Percentiles rank a stretch among this genome's conserved stretches.
These are phyloP conservation scores for Aphelinus certus DNA, from an alignment of 1,140 invertebrate species.

Conservation along the genomic window DNA sequence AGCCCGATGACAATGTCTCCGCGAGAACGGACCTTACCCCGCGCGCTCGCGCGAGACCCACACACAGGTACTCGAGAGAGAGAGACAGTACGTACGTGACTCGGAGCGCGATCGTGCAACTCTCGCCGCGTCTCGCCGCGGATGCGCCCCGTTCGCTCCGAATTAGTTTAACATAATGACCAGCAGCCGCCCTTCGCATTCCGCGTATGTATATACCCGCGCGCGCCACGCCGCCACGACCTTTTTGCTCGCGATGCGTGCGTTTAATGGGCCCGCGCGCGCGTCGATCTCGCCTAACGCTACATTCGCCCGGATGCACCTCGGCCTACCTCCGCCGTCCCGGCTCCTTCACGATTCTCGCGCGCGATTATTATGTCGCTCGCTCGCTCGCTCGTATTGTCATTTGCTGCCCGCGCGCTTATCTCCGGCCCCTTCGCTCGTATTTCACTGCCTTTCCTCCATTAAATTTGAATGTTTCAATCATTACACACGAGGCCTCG, in stretches of 20 bases:
- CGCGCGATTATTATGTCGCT: too few species aligned
- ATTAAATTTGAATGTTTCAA: too few species aligned
- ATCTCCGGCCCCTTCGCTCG: too few species aligned
- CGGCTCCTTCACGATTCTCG: too few species aligned
- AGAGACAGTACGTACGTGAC: slow-evolving; percentile 13
- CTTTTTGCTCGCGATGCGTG: neutral
- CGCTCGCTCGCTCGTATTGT: too few species aligned
- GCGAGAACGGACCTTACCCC: slow-evolving; percentile 30
- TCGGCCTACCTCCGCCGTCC: too few species aligned
- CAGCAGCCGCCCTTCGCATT: neutral
- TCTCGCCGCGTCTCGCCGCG: neutral
- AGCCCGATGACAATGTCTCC: slow-evolving; percentile 23
- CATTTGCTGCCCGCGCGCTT: too few species aligned
- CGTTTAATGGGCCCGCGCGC: too few species aligned
- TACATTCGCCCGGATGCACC: too few species aligned
- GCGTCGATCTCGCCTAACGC: too few species aligned
- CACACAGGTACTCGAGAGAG: slow-evolving; percentile 9
- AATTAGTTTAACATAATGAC: slow-evolving; percentile 18
- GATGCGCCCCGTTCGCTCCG: neutral
- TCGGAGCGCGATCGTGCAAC: neutral
- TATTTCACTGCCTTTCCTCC: too few species aligned
- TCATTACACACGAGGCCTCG: too few species aligned
- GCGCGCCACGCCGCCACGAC: neutral
- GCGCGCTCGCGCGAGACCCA: slow-evolving; percentile 27
- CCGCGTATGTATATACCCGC: neutral